These are phyloP conservation scores for Spongilla lacustris DNA, from an alignment of 37 sponge, comb jelly and placozoan genomes.

Conservation along the genomic window DNA sequence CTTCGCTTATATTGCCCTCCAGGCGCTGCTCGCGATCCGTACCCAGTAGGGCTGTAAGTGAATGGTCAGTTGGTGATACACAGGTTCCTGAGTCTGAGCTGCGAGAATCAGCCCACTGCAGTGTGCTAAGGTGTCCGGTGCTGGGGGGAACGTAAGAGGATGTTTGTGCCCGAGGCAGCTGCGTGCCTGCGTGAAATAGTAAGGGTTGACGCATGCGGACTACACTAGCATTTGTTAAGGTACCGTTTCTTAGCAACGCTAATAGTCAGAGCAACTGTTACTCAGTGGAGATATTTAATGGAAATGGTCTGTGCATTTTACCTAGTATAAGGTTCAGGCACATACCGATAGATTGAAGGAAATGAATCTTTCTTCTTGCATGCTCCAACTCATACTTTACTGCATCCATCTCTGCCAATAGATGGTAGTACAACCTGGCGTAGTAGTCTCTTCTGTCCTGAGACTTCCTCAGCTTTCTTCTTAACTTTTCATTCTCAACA, in stretches of 20 bases:
- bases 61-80: background rate
- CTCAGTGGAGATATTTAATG: too few relatives aligned
- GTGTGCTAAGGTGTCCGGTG: background rate
- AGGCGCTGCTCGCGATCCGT: background rate
- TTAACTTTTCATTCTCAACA: constrained; percentile 41
- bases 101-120: background rate
- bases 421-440: constrained; percentile 42
- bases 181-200: background rate
- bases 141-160: background rate
- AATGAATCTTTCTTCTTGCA: constrained; percentile 25
- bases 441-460: constrained; percentile 63
- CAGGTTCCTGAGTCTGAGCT: background rate
- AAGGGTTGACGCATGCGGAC: too few relatives aligned
- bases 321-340: background rate
- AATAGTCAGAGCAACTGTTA: too few relatives aligned
- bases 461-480: constrained; percentile 38
- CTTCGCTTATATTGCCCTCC: background rate
- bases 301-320: too few relatives aligned
- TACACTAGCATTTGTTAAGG: too few relatives aligned
- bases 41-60: background rate
- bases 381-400: constrained; percentile 23
- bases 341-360: constrained; percentile 33
- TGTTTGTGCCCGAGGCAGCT: background rate
- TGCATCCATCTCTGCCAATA: constrained; percentile 39
- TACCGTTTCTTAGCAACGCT: too few relatives aligned